A percentile compares a stretch with the other conserved stretches of the same genome.
Conservation (phyloP, 2,888 invertebrate genomes). For the Eudemis profundana region DNA sequence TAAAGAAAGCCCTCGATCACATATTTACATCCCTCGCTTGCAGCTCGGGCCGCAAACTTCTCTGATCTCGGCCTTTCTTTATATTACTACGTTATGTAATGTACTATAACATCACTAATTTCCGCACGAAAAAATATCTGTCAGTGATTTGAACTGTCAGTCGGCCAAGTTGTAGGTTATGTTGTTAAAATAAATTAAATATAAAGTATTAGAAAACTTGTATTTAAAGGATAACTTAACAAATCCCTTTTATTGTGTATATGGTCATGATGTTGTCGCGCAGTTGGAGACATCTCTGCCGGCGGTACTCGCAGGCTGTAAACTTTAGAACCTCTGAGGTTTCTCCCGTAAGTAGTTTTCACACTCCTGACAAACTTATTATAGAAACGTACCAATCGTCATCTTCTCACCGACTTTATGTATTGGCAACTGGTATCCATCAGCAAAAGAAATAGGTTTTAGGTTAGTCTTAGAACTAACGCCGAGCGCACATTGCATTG, state of each 20-base stretch:
- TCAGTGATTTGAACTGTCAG: constrained; percentile 13
- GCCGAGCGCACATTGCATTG: too few relatives aligned
- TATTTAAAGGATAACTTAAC: neutral
- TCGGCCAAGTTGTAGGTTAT: constrained; percentile 53
- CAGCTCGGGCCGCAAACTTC: too few relatives aligned
- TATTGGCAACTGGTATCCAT: too few relatives aligned
- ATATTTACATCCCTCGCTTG: too few relatives aligned
- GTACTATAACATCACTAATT: constrained; percentile 3
- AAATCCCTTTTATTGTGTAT: neutral
- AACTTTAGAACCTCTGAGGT: constrained; percentile 74
- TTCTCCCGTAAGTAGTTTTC: constrained; percentile 68
- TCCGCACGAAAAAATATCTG: constrained; percentile 17
- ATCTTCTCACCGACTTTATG: too few relatives aligned
- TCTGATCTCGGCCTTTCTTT: too few relatives aligned
- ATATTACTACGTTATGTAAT: too few relatives aligned
- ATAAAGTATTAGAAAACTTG: constrained; percentile 14
- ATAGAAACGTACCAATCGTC: neutral
- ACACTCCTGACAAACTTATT: neutral
- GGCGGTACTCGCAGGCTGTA: constrained; percentile 74
- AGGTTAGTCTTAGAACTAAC: too few relatives aligned
- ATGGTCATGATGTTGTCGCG: constrained; percentile 68
- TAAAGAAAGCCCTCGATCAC: too few relatives aligned
- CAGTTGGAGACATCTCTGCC: constrained; percentile 69
- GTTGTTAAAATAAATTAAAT: constrained; percentile 47
- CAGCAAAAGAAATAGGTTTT: too few relatives aligned